Evolutionary conservation across 2,113 vertebrate genomes (phyloP).

Genomic region (Nycticryphes semicollaris): DNA sequence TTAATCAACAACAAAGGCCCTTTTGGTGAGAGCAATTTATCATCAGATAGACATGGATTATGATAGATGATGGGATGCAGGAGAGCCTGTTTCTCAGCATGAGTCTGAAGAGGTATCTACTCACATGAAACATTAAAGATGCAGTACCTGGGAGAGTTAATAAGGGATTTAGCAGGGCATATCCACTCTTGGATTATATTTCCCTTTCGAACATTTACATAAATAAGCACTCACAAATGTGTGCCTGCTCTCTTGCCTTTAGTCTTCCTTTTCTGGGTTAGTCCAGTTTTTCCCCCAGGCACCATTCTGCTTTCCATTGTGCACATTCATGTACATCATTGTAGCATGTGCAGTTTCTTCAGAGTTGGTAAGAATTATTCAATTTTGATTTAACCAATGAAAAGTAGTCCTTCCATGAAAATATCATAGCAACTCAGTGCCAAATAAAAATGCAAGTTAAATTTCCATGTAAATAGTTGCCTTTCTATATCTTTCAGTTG

Average conservation of each 20-base stretch:
- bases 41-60: not conserved
- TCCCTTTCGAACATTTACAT: not conserved
- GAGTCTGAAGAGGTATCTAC: not conserved
- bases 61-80: slow-evolving; percentile 1
- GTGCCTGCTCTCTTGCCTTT: not conserved
- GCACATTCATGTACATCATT: not conserved
- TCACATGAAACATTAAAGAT: not conserved
- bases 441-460: not conserved
- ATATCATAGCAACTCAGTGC: not conserved
- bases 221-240: not conserved
- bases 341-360: not conserved
- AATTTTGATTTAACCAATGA: not conserved
- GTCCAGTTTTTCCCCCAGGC: not conserved
- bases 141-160: not conserved
- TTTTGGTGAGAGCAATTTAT: slow-evolving; percentile 30
- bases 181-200: not conserved
- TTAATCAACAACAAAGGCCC: slow-evolving; percentile 42
- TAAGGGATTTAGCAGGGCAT: not conserved
- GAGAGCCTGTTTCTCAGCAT: not conserved
- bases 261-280: not conserved
- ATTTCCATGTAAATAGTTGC: not conserved
- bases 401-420: not conserved
- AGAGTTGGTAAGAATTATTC: not conserved
- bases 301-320: not conserved
- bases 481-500: not conserved